Percentiles rank a stretch among this genome's conserved stretches.
phyloP scores from a whole-genome alignment of 1,140 invertebrate species.

The Galleria mellonella region DNA sequence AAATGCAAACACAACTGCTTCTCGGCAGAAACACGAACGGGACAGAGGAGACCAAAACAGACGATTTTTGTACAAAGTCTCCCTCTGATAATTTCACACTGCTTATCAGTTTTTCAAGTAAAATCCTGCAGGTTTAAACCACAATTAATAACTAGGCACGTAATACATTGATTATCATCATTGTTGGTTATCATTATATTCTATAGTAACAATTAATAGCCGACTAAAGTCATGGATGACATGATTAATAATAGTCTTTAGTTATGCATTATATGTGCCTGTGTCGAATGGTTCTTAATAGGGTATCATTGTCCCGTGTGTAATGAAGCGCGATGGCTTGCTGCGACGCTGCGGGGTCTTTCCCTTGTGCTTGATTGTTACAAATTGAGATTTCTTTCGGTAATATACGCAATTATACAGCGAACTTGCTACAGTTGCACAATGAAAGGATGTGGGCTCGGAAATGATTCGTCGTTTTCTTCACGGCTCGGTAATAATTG shows the following conservation, averaged over 20 bases:
- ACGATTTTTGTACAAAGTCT: too few species aligned
- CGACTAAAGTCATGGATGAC: slow-evolving; percentile 25
- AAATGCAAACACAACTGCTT: too few species aligned
- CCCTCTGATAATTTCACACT: too few species aligned
- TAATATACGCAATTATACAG: slow-evolving; percentile 43
- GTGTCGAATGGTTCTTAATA: slow-evolving; percentile 66
- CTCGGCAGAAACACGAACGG: too few species aligned
- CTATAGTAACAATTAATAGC: too few species aligned
- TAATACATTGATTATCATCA: too few species aligned
- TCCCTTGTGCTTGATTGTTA: slow-evolving; percentile 53
- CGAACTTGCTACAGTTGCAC: slow-evolving; percentile 18
- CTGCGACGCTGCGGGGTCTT: slow-evolving; percentile 23
- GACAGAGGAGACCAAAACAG: too few species aligned
- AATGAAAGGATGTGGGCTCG: slow-evolving; percentile 36
- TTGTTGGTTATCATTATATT: too few species aligned
- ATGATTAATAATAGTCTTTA: slow-evolving; percentile 58
- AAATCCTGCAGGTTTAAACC: too few species aligned
- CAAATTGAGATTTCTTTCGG: slow-evolving; percentile 61
- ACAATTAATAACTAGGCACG: too few species aligned
- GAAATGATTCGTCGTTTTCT: slow-evolving; percentile 32
- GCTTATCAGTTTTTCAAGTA: too few species aligned
- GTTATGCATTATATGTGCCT: slow-evolving; percentile 30
- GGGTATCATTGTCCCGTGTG: slow-evolving; percentile 57
- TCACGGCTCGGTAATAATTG: not conserved
- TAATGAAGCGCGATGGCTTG: slow-evolving; percentile 43